Conservation (phyloP, 2,888 invertebrate genomes). For the Ormyrus thymus region DNA sequence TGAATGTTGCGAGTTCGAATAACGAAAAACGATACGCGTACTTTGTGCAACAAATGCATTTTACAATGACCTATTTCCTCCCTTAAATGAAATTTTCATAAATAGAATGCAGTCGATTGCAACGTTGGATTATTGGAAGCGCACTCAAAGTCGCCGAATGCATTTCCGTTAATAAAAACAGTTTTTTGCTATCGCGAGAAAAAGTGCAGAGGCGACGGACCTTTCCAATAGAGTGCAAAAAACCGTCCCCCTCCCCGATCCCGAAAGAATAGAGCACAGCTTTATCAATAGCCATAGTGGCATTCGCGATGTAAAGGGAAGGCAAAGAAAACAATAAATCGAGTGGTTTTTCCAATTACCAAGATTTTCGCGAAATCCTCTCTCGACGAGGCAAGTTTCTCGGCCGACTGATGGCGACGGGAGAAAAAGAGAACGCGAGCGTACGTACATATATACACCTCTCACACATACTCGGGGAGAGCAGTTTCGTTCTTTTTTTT, state of each 20-base stretch:
- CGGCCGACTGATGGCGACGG: slow-evolving; percentile 33
- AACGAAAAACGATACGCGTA: too few species aligned
- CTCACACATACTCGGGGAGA: neutral
- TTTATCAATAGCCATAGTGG: slow-evolving; percentile 13
- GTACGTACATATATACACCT: neutral
- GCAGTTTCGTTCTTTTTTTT: slow-evolving; percentile 2
- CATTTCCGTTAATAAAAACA: too few species aligned
- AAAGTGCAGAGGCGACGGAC: too few species aligned
- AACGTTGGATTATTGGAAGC: too few species aligned
- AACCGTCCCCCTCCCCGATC: too few species aligned
- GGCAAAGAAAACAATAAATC: slow-evolving; percentile 15
- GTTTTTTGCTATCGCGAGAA: too few species aligned
- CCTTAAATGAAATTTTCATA: too few species aligned
- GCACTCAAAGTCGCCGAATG: neutral
- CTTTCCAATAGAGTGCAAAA: too few species aligned
- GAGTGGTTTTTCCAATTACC: slow-evolving; percentile 44
- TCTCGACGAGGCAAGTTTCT: neutral
- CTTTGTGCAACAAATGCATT: too few species aligned
- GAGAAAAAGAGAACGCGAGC: slow-evolving; percentile 4
- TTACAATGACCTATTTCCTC: too few species aligned
- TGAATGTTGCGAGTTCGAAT: too few species aligned
- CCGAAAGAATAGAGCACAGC: neutral
- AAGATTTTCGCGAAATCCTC: slow-evolving; percentile 36
- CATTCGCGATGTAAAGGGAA: neutral
- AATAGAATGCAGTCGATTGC: too few species aligned